Conservation (phyloP, 2,113 vertebrate species). For the Puffinus mauretanicus region DNA sequence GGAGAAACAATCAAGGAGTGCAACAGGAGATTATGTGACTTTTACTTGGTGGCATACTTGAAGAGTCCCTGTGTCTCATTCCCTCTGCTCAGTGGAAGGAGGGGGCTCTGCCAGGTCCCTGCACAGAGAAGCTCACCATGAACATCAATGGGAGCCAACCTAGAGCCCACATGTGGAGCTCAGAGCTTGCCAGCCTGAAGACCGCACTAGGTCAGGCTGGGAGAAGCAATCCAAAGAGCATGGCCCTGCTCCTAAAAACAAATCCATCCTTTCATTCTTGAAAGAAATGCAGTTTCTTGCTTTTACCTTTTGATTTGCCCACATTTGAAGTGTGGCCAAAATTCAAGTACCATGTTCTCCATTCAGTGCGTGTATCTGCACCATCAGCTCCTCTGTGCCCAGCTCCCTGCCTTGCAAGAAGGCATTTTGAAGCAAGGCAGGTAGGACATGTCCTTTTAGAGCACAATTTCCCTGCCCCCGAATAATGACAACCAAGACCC, state of each 20-base stretch:
- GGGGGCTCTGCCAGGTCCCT: neutral
- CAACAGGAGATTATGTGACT: neutral
- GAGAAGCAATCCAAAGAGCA: neutral
- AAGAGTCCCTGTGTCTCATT: neutral
- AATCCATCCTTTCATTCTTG: neutral
- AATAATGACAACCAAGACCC: neutral
- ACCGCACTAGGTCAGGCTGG: neutral
- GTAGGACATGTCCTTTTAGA: neutral
- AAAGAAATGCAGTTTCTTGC: neutral
- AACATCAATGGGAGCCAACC: neutral
- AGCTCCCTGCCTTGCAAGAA: neutral
- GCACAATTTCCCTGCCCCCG: neutral
- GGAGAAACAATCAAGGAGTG: neutral
- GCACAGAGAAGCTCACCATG: neutral
- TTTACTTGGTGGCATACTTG: neutral
- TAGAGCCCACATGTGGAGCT: neutral
- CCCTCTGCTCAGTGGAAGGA: neutral
- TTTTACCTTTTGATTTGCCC: neutral
- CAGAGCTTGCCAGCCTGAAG: neutral
- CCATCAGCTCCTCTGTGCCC: neutral
- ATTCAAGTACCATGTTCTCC: neutral
- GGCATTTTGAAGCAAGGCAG: neutral
- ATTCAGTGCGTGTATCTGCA: neutral
- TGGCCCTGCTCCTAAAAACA: neutral
- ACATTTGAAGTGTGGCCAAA: neutral